Conservation (phyloP, 2,113 vertebrate genomes). For the Zosterops borbonicus region DNA sequence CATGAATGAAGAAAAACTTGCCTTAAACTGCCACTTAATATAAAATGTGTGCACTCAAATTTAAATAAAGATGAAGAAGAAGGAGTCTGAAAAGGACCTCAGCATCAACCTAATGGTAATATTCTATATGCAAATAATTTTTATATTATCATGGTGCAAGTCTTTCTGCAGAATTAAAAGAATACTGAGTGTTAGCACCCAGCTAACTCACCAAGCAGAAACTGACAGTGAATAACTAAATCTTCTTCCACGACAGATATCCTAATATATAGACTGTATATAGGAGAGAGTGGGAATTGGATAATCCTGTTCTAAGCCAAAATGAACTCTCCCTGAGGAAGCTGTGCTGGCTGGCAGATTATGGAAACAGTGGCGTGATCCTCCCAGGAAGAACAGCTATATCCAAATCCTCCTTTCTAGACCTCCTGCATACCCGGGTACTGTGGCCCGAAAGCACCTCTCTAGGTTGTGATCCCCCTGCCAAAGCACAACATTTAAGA, state of each 20-base stretch:
- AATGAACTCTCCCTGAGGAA: neutral
- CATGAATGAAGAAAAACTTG: neutral
- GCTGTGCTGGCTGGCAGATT: neutral
- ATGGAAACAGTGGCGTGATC: neutral
- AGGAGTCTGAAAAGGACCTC: neutral
- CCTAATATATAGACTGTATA: neutral
- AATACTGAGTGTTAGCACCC: neutral
- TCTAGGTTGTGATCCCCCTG: neutral
- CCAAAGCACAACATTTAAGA: neutral
- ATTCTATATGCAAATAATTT: neutral
- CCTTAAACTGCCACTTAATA: neutral
- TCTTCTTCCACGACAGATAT: neutral
- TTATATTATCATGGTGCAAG: neutral
- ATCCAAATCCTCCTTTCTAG: neutral
- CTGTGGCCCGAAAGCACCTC: neutral
- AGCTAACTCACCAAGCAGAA: neutral
- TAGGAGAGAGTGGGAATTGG: neutral
- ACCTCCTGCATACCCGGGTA: neutral
- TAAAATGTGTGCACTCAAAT: neutral
- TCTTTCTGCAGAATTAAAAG: neutral
- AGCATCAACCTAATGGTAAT: neutral
- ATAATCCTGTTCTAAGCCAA: neutral
- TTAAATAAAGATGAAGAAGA: neutral
- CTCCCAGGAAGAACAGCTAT: neutral
- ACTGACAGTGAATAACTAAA: neutral